A percentile compares a stretch with the other conserved stretches of the same genome.
These are phyloP conservation scores for Ascidia mentula DNA, from an alignment of 23 tunicate genomes.

Conservation along the genomic window DNA sequence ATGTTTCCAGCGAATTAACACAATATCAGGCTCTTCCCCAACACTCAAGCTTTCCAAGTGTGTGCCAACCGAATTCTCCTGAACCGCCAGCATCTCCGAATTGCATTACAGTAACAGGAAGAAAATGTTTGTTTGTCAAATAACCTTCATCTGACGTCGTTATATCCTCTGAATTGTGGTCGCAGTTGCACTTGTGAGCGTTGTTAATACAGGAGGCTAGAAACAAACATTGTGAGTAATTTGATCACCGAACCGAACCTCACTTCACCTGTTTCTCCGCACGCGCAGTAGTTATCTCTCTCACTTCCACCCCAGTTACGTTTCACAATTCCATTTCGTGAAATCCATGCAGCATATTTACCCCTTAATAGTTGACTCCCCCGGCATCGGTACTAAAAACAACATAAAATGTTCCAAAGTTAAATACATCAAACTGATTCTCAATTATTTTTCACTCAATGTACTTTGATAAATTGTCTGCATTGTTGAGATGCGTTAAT, in stretches of 20 bases:
- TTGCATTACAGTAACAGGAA: background rate
- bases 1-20: no score
- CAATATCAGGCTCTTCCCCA: no score
- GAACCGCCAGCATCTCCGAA: background rate
- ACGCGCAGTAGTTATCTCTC: background rate
- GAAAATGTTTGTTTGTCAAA: background rate
- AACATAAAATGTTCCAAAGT: no score
- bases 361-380: background rate
- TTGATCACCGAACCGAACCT: no score
- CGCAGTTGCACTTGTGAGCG: background rate
- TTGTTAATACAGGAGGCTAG: background rate
- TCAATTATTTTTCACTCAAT: no score
- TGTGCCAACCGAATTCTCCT: background rate
- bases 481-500: no score
- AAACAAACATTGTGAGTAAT: no score
- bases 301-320: conserved; percentile 1
- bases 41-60: background rate
- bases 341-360: background rate
- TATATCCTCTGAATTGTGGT: background rate
- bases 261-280: conserved; percentile 1
- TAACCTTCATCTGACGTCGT: background rate
- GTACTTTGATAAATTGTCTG: no score
- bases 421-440: no score
- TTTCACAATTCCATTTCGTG: background rate
- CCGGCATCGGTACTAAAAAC: background rate